Evolutionary conservation across 1,140 invertebrate species (phyloP).

Genomic region (Heliconius hewitsoni): DNA sequence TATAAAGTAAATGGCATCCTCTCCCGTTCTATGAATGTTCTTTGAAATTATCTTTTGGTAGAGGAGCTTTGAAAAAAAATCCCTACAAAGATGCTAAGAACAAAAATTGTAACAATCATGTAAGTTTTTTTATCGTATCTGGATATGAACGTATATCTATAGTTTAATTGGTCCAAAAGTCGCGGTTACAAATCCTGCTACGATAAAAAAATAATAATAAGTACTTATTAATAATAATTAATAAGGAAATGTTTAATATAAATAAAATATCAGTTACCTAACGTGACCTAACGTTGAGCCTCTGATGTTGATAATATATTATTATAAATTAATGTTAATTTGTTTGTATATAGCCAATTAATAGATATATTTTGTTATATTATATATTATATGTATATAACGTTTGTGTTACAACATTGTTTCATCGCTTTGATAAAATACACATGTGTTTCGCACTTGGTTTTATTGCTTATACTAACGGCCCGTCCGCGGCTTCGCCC

Average conservation of each 20-base stretch:
- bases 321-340: neutral
- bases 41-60: neutral
- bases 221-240: neutral
- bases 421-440: slow-evolving; percentile 9
- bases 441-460: slow-evolving; percentile 6
- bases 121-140: neutral
- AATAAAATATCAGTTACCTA: slow-evolving; percentile 3
- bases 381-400: slow-evolving; percentile 18
- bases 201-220: neutral
- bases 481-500: too few species aligned
- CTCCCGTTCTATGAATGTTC: neutral
- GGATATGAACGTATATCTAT: neutral
- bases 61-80: neutral
- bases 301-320: slow-evolving; percentile 5
- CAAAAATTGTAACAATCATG: neutral
- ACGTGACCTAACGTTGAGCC: neutral
- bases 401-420: slow-evolving; percentile 20
- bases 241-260: slow-evolving; percentile 7
- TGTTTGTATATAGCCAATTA: slow-evolving; percentile 9
- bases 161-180: neutral
- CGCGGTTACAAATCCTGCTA: neutral
- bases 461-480: neutral
- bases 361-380: slow-evolving; percentile 13
- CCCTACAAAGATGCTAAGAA: neutral
- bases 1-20: too few species aligned